Conservation (phyloP, 1,140 invertebrate genomes). For the Pseudomyrmex pallidus region DNA sequence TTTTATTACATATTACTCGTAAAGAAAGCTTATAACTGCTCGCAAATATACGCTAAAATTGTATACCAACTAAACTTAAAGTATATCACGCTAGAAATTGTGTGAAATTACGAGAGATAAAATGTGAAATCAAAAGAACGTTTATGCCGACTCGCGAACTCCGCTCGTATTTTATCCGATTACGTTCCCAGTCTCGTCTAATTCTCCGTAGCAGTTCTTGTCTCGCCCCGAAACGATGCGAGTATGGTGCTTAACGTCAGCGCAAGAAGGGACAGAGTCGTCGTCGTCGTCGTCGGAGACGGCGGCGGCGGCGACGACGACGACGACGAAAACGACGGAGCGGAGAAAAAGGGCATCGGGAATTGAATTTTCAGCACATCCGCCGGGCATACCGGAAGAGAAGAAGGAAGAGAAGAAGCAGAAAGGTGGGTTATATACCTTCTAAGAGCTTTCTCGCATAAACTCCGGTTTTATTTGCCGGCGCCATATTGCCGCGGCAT, state of each 20-base stretch:
- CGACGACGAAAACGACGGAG: background rate
- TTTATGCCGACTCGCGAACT: background rate
- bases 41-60: no score
- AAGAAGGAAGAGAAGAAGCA: background rate
- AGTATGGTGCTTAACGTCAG: constrained; percentile 39
- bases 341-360: constrained; percentile 18
- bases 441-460: constrained; percentile 72
- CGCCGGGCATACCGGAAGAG: background rate
- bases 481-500: constrained; percentile 63
- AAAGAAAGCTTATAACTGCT: no score
- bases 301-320: no score
- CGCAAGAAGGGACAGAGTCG: background rate
- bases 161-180: background rate
- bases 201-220: constrained; percentile 11
- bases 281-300: no score
- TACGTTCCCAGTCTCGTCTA: constrained; percentile 1
- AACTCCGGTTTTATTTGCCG: constrained; percentile 71
- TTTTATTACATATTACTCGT: no score
- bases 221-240: background rate
- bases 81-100: no score
- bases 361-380: constrained; percentile 70
- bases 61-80: no score
- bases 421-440: background rate
- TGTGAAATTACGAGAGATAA: background rate
- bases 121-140: constrained; percentile 2